Percentiles rank a stretch among this genome's conserved stretches.
phyloP scores from a whole-genome alignment of 2,113 vertebrate species.

The Phalacrocorax brasilianus region DNA sequence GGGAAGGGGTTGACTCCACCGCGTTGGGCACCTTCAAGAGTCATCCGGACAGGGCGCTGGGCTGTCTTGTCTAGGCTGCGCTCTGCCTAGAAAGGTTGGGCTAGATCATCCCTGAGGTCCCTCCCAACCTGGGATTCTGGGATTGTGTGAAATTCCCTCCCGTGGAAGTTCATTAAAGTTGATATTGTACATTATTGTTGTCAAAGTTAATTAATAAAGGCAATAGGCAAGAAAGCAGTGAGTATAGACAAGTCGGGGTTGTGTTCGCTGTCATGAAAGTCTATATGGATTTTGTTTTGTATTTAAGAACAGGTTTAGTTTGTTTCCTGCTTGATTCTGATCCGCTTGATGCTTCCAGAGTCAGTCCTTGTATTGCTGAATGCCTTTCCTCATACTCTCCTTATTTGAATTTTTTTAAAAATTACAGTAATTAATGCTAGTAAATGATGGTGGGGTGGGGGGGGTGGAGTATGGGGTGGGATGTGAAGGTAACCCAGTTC shows the following conservation, averaged over 20 bases:
- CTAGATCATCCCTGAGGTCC: too few relatives aligned
- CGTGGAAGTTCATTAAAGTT: background rate
- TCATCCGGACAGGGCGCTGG: too few relatives aligned
- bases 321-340: background rate
- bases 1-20: too few relatives aligned
- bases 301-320: background rate
- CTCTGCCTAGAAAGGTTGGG: too few relatives aligned
- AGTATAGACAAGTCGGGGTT: background rate
- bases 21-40: too few relatives aligned
- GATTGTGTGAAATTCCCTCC: background rate
- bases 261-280: background rate
- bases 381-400: background rate
- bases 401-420: background rate
- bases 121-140: too few relatives aligned
- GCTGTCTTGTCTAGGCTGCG: too few relatives aligned
- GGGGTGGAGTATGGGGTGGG: too few relatives aligned
- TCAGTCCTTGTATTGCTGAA: background rate
- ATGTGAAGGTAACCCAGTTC: conserved; percentile 17
- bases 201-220: background rate
- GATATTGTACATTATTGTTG: background rate
- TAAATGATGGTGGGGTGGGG: background rate
- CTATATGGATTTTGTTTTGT: background rate
- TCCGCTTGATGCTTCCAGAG: background rate
- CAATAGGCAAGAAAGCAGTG: background rate
- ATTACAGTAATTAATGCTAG: conserved; percentile 6